phyloP scores from a whole-genome alignment of 2,888 invertebrate genomes.

The Cyrtodaria siliqua region DNA sequence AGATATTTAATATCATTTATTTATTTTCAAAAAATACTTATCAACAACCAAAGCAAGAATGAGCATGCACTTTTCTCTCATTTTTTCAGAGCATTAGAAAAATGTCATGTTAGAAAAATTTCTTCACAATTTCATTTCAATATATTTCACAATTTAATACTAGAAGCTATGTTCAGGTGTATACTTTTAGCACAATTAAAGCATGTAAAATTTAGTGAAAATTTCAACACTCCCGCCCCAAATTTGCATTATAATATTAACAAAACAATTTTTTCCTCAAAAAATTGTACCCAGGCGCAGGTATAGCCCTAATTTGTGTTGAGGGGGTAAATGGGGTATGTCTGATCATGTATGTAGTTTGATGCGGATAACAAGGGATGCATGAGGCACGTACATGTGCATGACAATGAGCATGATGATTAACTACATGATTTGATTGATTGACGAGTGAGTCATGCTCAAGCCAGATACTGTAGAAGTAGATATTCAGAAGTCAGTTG shows the following conservation, averaged over 20 bases:
- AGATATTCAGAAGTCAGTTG: too few relatives aligned
- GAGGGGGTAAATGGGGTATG: conserved; percentile 24
- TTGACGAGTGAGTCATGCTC: conserved; percentile 7
- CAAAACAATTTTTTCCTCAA: conserved; percentile 11
- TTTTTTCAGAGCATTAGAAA: too few relatives aligned
- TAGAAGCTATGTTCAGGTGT: background rate
- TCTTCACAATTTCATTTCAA: too few relatives aligned
- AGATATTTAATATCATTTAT: conserved; percentile 2
- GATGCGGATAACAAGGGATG: conserved; percentile 21
- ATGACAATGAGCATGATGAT: conserved; percentile 15
- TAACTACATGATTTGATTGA: conserved; percentile 1
- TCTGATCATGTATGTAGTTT: conserved; percentile 25
- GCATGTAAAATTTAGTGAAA: background rate
- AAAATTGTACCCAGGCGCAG: conserved; percentile 63
- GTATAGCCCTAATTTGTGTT: conserved; percentile 52
- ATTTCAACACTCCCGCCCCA: conserved; percentile 48
- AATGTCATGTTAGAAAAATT: conserved; percentile 3
- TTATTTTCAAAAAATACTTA: background rate
- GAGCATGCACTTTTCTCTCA: too few relatives aligned
- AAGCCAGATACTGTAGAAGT: background rate
- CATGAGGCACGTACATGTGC: conserved; percentile 47
- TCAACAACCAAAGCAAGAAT: too few relatives aligned
- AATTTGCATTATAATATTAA: conserved; percentile 15
- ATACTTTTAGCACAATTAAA: background rate
- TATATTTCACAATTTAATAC: too few relatives aligned